These are phyloP conservation scores for Chondrosia reniformis DNA, from an alignment of 37 sponge, comb jelly and placozoan species.

Conservation along the genomic window DNA sequence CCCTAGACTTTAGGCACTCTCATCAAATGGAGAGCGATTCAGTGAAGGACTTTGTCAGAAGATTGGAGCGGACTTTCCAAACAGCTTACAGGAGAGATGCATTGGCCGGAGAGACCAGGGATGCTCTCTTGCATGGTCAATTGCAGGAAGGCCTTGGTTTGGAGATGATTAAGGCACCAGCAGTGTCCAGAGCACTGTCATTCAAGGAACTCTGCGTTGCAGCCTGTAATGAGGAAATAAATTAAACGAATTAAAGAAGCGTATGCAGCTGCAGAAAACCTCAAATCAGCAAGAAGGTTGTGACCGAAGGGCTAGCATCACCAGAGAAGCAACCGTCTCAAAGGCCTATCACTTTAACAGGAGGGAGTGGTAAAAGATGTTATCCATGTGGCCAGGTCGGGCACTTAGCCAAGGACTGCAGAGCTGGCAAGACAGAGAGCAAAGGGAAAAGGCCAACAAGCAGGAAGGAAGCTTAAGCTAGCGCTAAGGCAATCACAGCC, in stretches of 20 bases:
- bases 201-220: conserved; percentile 38
- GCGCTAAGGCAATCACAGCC: too few species aligned
- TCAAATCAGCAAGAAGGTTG: not conserved
- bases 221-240: conserved; percentile 31
- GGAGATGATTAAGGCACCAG: conserved; percentile 23
- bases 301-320: not conserved
- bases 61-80: conserved; percentile 30
- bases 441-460: too few species aligned
- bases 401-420: conserved; percentile 8
- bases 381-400: not conserved
- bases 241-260: too few species aligned
- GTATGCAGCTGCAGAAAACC: not conserved
- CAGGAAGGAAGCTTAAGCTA: too few species aligned
- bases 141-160: conserved; percentile 38
- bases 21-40: conserved; percentile 30
- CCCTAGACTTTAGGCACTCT: conserved; percentile 28
- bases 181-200: conserved; percentile 35
- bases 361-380: not conserved
- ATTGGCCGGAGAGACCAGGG: conserved; percentile 29
- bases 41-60: conserved; percentile 16
- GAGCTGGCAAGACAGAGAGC: not conserved
- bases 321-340: too few species aligned
- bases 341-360: not conserved
- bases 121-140: conserved; percentile 28
- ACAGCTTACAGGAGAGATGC: conserved; percentile 33